Percentiles rank a stretch among this genome's conserved stretches.
Conservation (phyloP, 1,140 invertebrate species). For the Wasmannia auropunctata region DNA sequence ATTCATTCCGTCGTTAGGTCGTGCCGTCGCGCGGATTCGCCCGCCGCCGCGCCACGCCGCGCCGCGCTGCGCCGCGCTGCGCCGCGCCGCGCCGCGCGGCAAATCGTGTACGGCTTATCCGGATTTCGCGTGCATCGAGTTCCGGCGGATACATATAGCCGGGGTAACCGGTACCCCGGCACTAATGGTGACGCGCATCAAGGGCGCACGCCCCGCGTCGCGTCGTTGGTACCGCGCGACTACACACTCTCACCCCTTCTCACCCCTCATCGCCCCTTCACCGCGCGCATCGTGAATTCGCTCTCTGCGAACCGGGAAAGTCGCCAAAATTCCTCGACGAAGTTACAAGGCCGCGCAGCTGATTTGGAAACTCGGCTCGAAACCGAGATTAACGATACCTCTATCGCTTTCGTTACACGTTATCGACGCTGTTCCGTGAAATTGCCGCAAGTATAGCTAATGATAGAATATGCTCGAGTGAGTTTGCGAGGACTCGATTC, state of each 20-base stretch:
- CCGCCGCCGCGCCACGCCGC: no score
- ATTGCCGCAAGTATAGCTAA: background rate
- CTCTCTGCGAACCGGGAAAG: background rate
- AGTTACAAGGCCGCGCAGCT: background rate
- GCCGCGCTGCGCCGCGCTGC: no score
- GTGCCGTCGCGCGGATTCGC: conserved; percentile 40
- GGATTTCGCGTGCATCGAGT: conserved; percentile 41
- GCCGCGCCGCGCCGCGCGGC: conserved; percentile 30
- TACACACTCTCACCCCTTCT: background rate
- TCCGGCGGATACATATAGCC: background rate
- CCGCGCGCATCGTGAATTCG: background rate
- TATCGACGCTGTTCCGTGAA: background rate
- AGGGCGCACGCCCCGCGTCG: background rate
- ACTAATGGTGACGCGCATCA: conserved; percentile 68
- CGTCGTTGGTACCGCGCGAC: conserved; percentile 11
- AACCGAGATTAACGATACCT: background rate
- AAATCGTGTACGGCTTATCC: conserved; percentile 62
- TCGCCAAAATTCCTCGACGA: conserved; percentile 9
- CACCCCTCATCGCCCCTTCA: no score
- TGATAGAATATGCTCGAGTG: background rate
- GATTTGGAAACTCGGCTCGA: no score
- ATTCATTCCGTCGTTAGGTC: conserved; percentile 62
- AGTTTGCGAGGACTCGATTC: background rate
- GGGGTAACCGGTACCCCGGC: conserved; percentile 36
- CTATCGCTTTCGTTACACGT: background rate